phyloP scores from a whole-genome alignment of 1,140 invertebrate species.

The Ladona fulva region DNA sequence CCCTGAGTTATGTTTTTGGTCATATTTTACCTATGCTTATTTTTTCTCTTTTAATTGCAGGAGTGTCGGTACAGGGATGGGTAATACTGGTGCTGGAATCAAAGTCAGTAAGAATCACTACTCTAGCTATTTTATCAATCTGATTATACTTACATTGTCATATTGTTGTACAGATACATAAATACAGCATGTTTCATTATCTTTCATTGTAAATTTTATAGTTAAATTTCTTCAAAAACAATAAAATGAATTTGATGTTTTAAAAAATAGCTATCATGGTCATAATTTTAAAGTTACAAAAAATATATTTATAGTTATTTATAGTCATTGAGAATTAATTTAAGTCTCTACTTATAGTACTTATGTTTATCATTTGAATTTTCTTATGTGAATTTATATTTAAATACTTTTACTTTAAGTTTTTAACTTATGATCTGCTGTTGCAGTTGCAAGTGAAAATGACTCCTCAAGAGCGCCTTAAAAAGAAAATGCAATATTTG shows the following conservation, averaged over 20 bases:
- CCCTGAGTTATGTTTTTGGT: background rate
- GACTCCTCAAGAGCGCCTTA: constrained; percentile 2
- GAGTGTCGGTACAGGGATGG: constrained; percentile 38
- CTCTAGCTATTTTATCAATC: constrained; percentile 30
- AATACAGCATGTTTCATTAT: too few relatives aligned
- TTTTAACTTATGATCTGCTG: background rate
- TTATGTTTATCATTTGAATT: too few relatives aligned
- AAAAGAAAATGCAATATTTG: background rate
- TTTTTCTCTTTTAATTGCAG: constrained; percentile 27
- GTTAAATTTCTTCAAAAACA: too few relatives aligned
- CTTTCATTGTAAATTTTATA: too few relatives aligned
- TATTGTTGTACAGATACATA: too few relatives aligned
- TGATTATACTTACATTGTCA: too few relatives aligned
- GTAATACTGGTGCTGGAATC: constrained; percentile 69
- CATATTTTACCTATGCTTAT: constrained; percentile 16
- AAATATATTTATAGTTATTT: too few relatives aligned
- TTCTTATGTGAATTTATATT: background rate
- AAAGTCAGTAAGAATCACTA: constrained; percentile 92
- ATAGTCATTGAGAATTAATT: too few relatives aligned
- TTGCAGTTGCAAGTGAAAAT: constrained; percentile 6
- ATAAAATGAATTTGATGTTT: too few relatives aligned
- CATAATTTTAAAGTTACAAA: too few relatives aligned
- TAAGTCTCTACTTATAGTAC: too few relatives aligned
- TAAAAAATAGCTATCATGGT: too few relatives aligned
- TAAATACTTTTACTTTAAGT: background rate